Evolutionary conservation across 2,797 vertebrate species (phyloP).

Genomic region (Prionace glauca): DNA sequence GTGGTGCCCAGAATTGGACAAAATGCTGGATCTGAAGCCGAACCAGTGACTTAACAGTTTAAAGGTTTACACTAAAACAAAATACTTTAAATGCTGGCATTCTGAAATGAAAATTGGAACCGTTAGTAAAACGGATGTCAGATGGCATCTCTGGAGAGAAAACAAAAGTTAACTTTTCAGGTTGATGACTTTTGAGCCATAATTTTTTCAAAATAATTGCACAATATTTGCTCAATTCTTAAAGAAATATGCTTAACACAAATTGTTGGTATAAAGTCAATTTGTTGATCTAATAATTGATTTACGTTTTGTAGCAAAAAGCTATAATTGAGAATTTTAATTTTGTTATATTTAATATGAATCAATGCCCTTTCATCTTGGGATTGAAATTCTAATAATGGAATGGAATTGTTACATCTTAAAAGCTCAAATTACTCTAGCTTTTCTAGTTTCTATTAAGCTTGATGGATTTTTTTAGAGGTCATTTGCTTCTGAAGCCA

Average conservation of each 20-base stretch:
- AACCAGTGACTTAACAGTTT: not conserved
- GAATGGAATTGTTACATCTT: not conserved
- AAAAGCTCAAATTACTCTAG: not conserved
- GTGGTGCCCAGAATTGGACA: no score
- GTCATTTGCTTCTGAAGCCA: not conserved
- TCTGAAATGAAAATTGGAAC: not conserved
- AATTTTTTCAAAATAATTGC: not conserved
- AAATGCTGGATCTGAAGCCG: not conserved
- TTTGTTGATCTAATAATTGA: not conserved
- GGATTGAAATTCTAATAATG: not conserved
- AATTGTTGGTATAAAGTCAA: not conserved
- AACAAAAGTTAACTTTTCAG: not conserved
- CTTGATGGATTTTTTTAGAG: no score
- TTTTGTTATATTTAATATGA: not conserved
- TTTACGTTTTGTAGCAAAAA: not conserved
- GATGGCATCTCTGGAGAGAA: no score
- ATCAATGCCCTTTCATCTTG: not conserved
- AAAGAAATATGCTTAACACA: not conserved
- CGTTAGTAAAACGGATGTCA: not conserved
- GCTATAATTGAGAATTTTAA: not conserved
- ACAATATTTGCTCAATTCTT: not conserved
- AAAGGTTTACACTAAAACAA: not conserved
- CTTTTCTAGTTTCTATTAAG: not conserved
- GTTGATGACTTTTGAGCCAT: not conserved
- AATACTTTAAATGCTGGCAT: no score